These are phyloP conservation scores for Pseudomyrmex gracilis DNA, from an alignment of 1,140 invertebrate species.

Conservation along the genomic window DNA sequence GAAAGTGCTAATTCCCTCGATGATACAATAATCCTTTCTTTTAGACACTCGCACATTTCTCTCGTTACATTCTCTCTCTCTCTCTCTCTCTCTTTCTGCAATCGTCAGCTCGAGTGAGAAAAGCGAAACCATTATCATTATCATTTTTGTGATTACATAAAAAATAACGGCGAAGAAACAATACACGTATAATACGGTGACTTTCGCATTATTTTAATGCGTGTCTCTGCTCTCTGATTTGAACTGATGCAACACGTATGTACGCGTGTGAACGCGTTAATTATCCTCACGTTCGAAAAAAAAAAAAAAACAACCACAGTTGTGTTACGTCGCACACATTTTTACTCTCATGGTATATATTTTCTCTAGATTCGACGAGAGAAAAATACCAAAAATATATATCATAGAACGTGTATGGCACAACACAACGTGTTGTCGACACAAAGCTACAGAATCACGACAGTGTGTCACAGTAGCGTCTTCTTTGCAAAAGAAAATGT, in stretches of 20 bases:
- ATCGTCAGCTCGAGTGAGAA: not conserved
- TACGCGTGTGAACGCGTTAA: not conserved
- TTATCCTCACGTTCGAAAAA: slow-evolving; percentile 4
- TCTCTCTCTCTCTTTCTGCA: slow-evolving; percentile 1
- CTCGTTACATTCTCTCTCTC: not conserved
- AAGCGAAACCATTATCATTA: not conserved
- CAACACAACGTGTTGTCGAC: not conserved
- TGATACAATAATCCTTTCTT: slow-evolving; percentile 15
- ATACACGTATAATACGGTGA: not conserved
- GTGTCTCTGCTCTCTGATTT: not conserved
- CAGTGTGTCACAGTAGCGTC: not conserved
- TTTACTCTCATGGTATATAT: not conserved
- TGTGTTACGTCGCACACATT: not conserved
- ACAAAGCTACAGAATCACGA: slow-evolving; percentile 18
- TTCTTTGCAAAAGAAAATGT: slow-evolving; percentile 30
- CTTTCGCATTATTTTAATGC: not conserved
- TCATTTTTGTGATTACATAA: slow-evolving; percentile 19
- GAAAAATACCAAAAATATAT: not conserved
- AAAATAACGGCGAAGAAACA: not conserved
- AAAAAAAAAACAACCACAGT: not conserved
- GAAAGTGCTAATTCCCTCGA: not conserved
- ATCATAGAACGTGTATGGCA: not conserved
- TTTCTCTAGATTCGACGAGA: not conserved
- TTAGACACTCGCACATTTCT: too few species aligned
- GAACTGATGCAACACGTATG: not conserved